Evolutionary conservation across 1,140 invertebrate species (phyloP).

Genomic region (Drosophila yakuba): DNA sequence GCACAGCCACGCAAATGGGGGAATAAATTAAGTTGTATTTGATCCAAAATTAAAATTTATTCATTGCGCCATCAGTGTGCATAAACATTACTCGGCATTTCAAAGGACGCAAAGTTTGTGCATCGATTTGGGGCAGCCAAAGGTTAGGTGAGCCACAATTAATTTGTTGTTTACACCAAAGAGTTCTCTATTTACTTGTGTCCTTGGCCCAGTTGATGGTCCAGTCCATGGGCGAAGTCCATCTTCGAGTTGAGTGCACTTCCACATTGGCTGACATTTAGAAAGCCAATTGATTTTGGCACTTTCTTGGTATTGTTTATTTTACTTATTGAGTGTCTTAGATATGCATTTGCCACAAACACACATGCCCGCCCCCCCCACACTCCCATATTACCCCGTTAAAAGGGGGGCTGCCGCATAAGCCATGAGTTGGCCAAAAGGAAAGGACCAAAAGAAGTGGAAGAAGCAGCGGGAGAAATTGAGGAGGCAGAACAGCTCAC

Average conservation of each 20-base stretch:
- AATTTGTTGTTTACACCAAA: slow-evolving; percentile 38
- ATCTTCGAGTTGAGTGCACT: slow-evolving; percentile 35
- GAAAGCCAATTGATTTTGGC: slow-evolving; percentile 68
- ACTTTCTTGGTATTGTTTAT: slow-evolving; percentile 68
- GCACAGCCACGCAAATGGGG: slow-evolving; percentile 11
- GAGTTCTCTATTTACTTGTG: slow-evolving; percentile 27
- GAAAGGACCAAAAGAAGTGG: slow-evolving; percentile 4
- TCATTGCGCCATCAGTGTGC: slow-evolving; percentile 34
- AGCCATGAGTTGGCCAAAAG: slow-evolving; percentile 47
- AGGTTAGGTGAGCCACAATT: slow-evolving; percentile 34
- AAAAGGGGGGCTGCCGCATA: slow-evolving; percentile 28
- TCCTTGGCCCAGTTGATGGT: slow-evolving; percentile 33
- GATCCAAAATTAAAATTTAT: slow-evolving; percentile 27
- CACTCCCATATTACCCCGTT: neutral
- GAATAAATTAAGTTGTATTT: slow-evolving; percentile 41
- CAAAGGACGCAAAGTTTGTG: slow-evolving; percentile 1
- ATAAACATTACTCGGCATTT: slow-evolving; percentile 8
- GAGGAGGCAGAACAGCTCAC: slow-evolving; percentile 14
- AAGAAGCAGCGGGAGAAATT: neutral
- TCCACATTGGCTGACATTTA: slow-evolving; percentile 48
- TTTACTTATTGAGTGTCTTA: slow-evolving; percentile 67
- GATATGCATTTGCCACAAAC: slow-evolving; percentile 57
- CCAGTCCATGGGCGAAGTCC: neutral
- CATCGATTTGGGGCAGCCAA: slow-evolving; percentile 28
- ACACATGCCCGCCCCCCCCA: slow-evolving; percentile 6